These are phyloP conservation scores for Lasioglossum zephyrum DNA, from an alignment of 2,888 invertebrate genomes.

Conservation along the genomic window DNA sequence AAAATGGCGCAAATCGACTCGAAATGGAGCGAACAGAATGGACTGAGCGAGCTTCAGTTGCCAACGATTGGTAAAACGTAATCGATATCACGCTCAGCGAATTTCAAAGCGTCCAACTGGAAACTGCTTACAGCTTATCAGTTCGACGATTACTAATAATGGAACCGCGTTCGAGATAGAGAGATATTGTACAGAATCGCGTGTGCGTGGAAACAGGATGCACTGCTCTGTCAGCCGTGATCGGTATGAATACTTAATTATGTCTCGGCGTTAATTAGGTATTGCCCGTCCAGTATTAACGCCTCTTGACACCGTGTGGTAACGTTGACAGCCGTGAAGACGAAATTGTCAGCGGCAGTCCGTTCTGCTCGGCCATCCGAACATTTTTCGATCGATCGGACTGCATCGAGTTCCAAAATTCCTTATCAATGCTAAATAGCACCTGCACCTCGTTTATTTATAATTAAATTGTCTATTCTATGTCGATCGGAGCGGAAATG, in stretches of 20 bases:
- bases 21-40: constrained; percentile 7
- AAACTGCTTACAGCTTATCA: constrained; percentile 69
- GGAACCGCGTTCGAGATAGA: constrained; percentile 32
- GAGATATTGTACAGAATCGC: constrained; percentile 57
- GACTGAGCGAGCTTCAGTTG: constrained; percentile 1
- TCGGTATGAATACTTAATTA: constrained; percentile 59
- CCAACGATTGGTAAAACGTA: constrained; percentile 55
- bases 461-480: background rate
- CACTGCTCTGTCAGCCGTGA: constrained; percentile 37
- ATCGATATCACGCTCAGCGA: constrained; percentile 63
- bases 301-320: background rate
- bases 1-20: background rate
- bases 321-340: background rate
- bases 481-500: background rate
- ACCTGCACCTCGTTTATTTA: background rate
- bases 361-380: background rate
- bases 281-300: constrained; percentile 5
- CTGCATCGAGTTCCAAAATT: background rate
- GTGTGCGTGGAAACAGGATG: constrained; percentile 47
- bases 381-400: background rate
- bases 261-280: constrained; percentile 49
- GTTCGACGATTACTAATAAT: constrained; percentile 63
- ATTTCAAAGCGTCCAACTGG: constrained; percentile 63
- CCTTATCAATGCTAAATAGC: background rate
- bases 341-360: background rate